Evolutionary conservation across 2,888 invertebrate genomes (phyloP).

Genomic region (Agrotis segetum): DNA sequence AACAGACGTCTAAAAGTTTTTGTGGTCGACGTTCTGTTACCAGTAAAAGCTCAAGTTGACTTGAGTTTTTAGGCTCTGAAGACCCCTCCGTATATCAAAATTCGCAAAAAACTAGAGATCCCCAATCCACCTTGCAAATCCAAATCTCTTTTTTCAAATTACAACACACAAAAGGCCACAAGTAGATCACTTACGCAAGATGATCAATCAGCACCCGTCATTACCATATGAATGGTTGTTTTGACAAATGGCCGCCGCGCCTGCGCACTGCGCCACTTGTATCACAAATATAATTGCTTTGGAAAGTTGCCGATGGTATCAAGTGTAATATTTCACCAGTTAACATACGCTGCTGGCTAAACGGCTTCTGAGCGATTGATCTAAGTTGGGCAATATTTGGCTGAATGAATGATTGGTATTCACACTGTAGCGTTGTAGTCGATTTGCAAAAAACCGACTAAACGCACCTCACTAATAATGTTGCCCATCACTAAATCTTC

Average conservation of each 20-base stretch:
- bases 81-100: background rate
- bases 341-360: constrained; percentile 34
- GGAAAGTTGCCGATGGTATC: constrained; percentile 61
- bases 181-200: constrained; percentile 56
- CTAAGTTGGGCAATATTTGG: constrained; percentile 21
- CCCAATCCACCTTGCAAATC: background rate
- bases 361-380: constrained; percentile 41
- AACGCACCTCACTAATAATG: too few species aligned
- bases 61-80: too few species aligned
- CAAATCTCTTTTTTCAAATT: constrained; percentile 24
- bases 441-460: too few species aligned
- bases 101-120: background rate
- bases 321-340: constrained; percentile 58
- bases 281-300: constrained; percentile 61
- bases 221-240: constrained; percentile 63
- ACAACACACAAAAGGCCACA: constrained; percentile 33
- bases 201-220: constrained; percentile 56
- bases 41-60: too few species aligned
- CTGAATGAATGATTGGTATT: constrained; percentile 27
- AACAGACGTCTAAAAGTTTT: too few species aligned
- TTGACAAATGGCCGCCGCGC: constrained; percentile 62
- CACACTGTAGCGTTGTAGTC: too few species aligned
- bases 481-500: too few species aligned
- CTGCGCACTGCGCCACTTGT: constrained; percentile 38
- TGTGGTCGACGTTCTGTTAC: too few species aligned